A percentile compares a stretch with the other conserved stretches of the same genome.
These are phyloP conservation scores for Sclerodermus sp. DNA, from an alignment of 2,888 invertebrate genomes.

Conservation along the genomic window DNA sequence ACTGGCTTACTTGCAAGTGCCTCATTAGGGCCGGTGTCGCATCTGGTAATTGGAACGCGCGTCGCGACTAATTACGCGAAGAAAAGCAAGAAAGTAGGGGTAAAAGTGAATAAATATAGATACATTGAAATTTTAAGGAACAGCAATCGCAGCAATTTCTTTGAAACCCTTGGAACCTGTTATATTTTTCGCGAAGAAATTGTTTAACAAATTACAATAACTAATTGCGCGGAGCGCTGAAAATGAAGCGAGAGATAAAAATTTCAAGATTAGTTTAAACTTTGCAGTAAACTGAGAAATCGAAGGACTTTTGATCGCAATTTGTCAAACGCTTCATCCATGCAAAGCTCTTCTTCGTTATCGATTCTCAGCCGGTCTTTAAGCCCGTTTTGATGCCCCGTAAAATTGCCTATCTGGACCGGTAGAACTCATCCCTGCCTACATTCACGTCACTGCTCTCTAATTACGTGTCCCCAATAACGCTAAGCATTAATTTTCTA, in stretches of 20 bases:
- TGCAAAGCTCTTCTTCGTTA: constrained; percentile 25
- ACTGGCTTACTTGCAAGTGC: constrained; percentile 36
- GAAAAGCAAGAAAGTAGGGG: constrained; percentile 10
- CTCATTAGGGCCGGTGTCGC: constrained; percentile 41
- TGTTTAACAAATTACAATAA: too few species aligned
- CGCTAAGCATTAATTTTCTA: too few species aligned
- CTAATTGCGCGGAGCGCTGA: too few species aligned
- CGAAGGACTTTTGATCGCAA: constrained; percentile 16
- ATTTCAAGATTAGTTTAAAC: neutral
- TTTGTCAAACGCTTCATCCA: constrained; percentile 29
- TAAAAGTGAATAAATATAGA: constrained; percentile 17
- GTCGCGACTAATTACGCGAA: constrained; percentile 36
- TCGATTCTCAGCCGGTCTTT: constrained; percentile 22
- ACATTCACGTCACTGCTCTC: too few species aligned
- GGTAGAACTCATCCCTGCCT: too few species aligned
- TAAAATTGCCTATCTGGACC: constrained; percentile 30
- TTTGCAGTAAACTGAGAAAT: constrained; percentile 3
- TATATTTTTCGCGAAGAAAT: too few species aligned
- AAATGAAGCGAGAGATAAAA: constrained; percentile 2
- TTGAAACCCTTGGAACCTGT: too few species aligned
- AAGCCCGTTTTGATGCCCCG: constrained; percentile 26
- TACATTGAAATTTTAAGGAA: too few species aligned
- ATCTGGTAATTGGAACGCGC: constrained; percentile 41
- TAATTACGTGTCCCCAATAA: too few species aligned
- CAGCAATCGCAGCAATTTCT: too few species aligned